Evolutionary conservation across 2,888 invertebrate genomes (phyloP).

Genomic region (Drosophila imparisetae): DNA sequence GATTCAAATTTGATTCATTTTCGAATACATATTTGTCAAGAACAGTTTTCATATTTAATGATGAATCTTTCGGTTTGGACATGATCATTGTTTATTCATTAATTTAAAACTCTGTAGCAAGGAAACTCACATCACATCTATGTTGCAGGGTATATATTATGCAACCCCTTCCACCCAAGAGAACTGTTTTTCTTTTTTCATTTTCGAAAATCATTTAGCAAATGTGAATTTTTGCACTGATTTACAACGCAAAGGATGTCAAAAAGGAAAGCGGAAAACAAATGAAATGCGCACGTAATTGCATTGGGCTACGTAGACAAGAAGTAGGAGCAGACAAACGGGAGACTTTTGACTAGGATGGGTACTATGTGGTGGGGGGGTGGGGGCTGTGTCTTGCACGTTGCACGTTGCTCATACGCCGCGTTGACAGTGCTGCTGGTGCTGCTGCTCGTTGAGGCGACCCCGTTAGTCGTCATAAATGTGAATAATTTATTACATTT

Average conservation of each 20-base stretch:
- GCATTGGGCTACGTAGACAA: conserved; percentile 71
- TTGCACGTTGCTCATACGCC: conserved; percentile 56
- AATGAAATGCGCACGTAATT: conserved; percentile 76
- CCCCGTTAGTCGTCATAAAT: conserved; percentile 54
- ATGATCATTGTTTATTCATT: background rate
- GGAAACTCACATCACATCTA: background rate
- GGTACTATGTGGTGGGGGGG: background rate
- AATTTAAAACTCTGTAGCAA: background rate
- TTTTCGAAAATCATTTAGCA: conserved; percentile 61
- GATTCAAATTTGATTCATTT: background rate
- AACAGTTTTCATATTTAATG: background rate
- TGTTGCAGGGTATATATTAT: background rate
- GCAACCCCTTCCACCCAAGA: background rate
- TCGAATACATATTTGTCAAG: accelerated
- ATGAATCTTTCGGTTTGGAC: background rate
- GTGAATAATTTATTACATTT: conserved; percentile 81
- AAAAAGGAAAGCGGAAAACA: conserved; percentile 45
- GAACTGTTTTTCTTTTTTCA: background rate
- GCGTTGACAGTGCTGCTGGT: conserved; percentile 48
- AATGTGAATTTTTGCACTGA: conserved; percentile 59
- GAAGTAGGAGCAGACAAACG: conserved; percentile 1
- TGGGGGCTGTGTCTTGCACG: conserved; percentile 14
- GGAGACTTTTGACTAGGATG: conserved; percentile 6
- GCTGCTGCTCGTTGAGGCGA: conserved; percentile 20
- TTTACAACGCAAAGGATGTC: conserved; percentile 43